A percentile compares a stretch with the other conserved stretches of the same genome.
phyloP scores from a whole-genome alignment of 2,797 vertebrate species.

The Enteromius afrohamiltoni region DNA sequence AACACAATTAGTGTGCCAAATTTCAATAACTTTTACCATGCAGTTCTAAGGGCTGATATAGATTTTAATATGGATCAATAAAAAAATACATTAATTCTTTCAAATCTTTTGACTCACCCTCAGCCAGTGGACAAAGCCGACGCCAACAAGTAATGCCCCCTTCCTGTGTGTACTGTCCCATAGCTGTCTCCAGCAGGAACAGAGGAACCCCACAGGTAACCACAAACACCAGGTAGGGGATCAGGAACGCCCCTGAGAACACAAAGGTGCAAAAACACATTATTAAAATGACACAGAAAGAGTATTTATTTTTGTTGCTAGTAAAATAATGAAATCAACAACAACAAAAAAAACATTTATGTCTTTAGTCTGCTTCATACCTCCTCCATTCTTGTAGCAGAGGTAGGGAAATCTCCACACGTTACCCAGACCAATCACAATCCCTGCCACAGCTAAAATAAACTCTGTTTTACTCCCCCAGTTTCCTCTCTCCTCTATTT shows the following conservation, averaged over 20 bases:
- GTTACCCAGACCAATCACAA: too few relatives aligned
- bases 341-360: background rate
- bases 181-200: slow-evolving; percentile 75
- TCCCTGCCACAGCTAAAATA: too few relatives aligned
- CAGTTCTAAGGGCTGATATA: too few relatives aligned
- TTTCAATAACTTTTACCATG: too few relatives aligned
- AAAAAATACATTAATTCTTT: too few relatives aligned
- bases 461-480: too few relatives aligned
- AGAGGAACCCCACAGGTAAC: slow-evolving; percentile 75
- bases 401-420: slow-evolving; percentile 32
- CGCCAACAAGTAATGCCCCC: slow-evolving; percentile 77
- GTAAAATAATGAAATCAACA: background rate
- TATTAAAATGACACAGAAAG: background rate
- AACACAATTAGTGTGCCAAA: too few relatives aligned
- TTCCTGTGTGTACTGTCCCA: slow-evolving; percentile 77
- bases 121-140: slow-evolving; percentile 74
- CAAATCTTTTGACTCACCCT: slow-evolving; percentile 65
- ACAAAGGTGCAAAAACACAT: background rate
- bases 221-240: slow-evolving; percentile 78
- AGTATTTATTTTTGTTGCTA: background rate
- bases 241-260: slow-evolving; percentile 75
- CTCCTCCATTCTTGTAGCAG: too few relatives aligned
- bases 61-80: too few relatives aligned
- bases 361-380: too few relatives aligned
- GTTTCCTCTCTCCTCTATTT: too few relatives aligned